Evolutionary conservation across 2,797 vertebrate species (phyloP), one percentile per base, ranked within the genome.

Genomic region (Thunnus albacares): DNA sequence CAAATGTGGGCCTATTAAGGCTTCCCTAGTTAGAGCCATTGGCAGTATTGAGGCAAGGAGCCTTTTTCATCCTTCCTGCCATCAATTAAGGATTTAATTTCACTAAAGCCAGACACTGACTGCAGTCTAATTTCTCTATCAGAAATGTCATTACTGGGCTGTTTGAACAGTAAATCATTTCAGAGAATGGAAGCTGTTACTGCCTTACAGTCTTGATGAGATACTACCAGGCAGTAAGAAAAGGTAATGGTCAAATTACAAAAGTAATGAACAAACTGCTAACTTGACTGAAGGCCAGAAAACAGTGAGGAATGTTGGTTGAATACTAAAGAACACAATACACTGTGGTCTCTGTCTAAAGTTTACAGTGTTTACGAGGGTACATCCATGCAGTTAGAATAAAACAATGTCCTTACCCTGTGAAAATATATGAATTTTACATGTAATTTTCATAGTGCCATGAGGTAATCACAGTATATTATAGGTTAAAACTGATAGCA

Each of bases 161-260:
- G 87, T 93, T 95, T 92, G 88, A 93, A 88, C 90, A 87, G 77
- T 91, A 89, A 93, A 93, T 93, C 88, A 85, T 90, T 87, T 79
- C 74, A 87, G 71, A 85, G 88, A 77, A 73, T 71, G 77, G 74
- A 76, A 56, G 69, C 65, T 45, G 71, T 84, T 81, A 83, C 59
- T 55, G 81, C 71, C 75, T 84, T 75, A 82, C 73, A 71, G 68
- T 71, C 78, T 59, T 68, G 66, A 90, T 87, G 88, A 90, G 85
- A 80, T 78, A 79, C 78, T 59, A 61, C 58, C 75, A 45, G 47
- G 57, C 67, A 51, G 71, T 75, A 70, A 73, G 82, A 89, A 68
- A 72, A 82, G 17, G 13, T 70, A 81, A 88, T 80, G 81, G 64
- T 75, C 77, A 65, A 69, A 81, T 67, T 75, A 87, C 82, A 70